These are phyloP conservation scores for Alauda arvensis DNA, from an alignment of 2,797 vertebrate species.

Conservation along the genomic window DNA sequence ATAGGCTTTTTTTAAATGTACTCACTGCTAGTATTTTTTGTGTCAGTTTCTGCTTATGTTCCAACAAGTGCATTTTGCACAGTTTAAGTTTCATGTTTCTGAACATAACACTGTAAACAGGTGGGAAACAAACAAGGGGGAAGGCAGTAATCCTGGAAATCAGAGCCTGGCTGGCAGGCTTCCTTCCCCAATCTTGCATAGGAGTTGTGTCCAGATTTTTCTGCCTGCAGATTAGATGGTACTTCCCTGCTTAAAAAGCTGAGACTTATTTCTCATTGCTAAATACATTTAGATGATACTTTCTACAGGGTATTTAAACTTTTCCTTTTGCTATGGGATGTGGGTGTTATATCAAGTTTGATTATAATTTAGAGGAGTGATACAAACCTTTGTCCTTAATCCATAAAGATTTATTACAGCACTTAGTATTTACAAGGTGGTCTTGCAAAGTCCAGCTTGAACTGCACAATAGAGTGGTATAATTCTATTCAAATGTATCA, in stretches of 20 bases:
- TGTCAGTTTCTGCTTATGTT: not conserved
- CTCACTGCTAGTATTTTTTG: not conserved
- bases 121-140: not conserved
- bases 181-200: accelerated
- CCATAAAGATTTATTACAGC: not conserved
- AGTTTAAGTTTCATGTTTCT: not conserved
- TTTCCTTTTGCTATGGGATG: not conserved
- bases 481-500: not conserved
- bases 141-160: not conserved
- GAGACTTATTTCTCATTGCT: not conserved
- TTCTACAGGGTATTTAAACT: not conserved
- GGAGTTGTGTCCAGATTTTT: not conserved
- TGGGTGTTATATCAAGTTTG: not conserved
- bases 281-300: not conserved
- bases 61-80: not conserved
- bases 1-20: not conserved
- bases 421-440: not conserved
- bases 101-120: not conserved
- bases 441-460: not conserved
- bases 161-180: not conserved
- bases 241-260: not conserved
- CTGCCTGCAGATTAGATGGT: not conserved
- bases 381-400: not conserved
- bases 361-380: not conserved
- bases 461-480: not conserved